Conservation (phyloP, 2,888 invertebrate genomes). For the Troglohyphantes excavatus region DNA sequence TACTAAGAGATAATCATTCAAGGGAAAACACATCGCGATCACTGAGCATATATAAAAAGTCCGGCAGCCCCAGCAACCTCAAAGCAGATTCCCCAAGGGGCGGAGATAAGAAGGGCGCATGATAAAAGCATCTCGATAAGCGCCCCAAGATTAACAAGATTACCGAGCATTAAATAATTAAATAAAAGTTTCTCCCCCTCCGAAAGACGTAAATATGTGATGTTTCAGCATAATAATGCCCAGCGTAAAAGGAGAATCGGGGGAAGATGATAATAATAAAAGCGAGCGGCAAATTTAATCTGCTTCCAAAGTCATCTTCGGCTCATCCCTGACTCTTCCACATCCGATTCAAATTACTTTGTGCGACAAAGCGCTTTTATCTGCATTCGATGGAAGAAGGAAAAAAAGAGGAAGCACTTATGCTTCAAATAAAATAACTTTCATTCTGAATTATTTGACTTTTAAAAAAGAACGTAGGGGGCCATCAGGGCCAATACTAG, state of each 20-base stretch:
- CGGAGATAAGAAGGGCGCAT: neutral
- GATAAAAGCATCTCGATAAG: conserved; percentile 51
- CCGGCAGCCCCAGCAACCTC: neutral
- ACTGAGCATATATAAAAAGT: neutral
- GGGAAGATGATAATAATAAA: neutral
- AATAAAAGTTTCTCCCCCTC: neutral
- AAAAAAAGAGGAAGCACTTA: too few relatives aligned
- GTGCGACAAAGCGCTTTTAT: neutral
- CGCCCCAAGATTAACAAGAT: conserved; percentile 45
- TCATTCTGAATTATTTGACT: too few relatives aligned
- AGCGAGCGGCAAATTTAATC: conserved; percentile 12
- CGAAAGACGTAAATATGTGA: neutral
- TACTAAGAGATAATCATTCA: neutral
- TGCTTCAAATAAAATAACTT: too few relatives aligned
- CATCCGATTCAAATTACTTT: conserved; percentile 11
- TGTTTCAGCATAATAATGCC: neutral
- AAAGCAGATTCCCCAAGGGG: neutral
- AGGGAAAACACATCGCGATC: neutral
- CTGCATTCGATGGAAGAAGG: too few relatives aligned
- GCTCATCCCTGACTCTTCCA: neutral
- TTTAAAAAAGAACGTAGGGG: too few relatives aligned
- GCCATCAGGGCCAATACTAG: too few relatives aligned
- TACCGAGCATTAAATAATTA: conserved; percentile 49
- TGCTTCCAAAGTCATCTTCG: neutral
- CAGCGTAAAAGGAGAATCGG: neutral